Evolutionary conservation across 2,113 vertebrate species (phyloP).

Genomic region (Irena cyanogastra): DNA sequence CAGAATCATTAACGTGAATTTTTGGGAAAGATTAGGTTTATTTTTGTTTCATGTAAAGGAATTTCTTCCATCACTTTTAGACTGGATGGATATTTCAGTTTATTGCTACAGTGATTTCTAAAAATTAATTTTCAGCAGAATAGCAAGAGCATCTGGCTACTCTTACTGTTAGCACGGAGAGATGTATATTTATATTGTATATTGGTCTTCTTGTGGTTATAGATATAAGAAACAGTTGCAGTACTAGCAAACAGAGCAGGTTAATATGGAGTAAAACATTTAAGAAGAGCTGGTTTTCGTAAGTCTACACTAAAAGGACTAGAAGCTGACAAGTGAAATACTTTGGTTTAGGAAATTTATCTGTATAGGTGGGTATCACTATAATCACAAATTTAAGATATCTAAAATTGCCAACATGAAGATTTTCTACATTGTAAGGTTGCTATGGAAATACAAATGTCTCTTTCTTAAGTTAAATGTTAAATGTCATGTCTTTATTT

Average conservation of each 20-base stretch:
- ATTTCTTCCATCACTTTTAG: background rate
- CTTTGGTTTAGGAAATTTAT: background rate
- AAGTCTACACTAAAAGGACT: background rate
- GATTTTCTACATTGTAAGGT: slow-evolving; percentile 24
- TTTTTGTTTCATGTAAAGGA: background rate
- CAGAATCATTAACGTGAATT: background rate
- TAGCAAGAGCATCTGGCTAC: background rate
- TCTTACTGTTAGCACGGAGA: background rate
- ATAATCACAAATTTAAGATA: background rate
- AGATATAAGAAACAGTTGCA: background rate
- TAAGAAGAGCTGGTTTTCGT: background rate
- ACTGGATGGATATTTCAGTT: background rate
- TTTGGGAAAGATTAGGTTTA: background rate
- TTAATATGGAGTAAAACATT: background rate
- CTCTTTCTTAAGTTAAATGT: background rate
- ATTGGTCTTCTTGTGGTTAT: background rate
- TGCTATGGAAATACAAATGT: slow-evolving; percentile 54
- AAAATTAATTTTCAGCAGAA: background rate
- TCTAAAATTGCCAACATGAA: background rate
- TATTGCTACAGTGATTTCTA: background rate
- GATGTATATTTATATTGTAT: background rate
- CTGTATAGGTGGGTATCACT: background rate
- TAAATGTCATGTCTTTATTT: background rate
- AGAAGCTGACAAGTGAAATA: background rate
- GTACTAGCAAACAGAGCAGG: background rate